Conservation (phyloP, 2,797 vertebrate species). For the Amblyopsis hoosieri region DNA sequence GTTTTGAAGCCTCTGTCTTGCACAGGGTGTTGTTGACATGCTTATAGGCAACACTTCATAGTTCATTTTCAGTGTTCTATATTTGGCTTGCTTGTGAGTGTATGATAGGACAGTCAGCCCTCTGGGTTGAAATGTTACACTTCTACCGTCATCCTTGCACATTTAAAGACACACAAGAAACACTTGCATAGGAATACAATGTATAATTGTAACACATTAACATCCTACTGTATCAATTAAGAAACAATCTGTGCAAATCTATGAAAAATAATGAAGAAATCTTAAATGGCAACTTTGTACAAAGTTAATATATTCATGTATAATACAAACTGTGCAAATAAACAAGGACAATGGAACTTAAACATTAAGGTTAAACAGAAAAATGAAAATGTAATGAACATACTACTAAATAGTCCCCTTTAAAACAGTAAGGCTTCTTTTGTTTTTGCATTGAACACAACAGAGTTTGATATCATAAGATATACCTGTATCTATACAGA, state of each 20-base stretch:
- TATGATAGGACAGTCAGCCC: conserved; percentile 26
- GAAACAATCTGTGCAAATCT: not conserved
- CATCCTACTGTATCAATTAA: not conserved
- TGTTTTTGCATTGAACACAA: too few species aligned
- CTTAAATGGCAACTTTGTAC: not conserved
- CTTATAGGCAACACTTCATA: conserved; percentile 7
- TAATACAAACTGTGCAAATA: conserved; percentile 22
- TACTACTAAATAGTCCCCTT: not conserved
- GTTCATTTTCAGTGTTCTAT: conserved; percentile 58
- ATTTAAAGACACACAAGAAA: conserved; percentile 12
- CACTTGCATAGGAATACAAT: not conserved
- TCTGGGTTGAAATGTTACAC: conserved; percentile 44
- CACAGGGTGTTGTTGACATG: not conserved
- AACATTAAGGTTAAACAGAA: not conserved
- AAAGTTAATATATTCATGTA: conserved; percentile 38
- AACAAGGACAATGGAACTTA: not conserved
- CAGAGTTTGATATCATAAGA: too few species aligned
- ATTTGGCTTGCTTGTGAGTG: conserved; percentile 40
- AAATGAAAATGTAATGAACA: not conserved
- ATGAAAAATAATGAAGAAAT: not conserved
- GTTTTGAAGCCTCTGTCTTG: conserved; percentile 6
- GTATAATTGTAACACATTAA: not conserved
- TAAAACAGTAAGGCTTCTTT: too few species aligned
- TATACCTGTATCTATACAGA: too few species aligned
- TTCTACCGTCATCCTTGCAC: conserved; percentile 10